Evolutionary conservation across 92 coral and sea anemone species (phyloP), one percentile per base, ranked within the genome.

Genomic region (Phymanthus crucifer): DNA sequence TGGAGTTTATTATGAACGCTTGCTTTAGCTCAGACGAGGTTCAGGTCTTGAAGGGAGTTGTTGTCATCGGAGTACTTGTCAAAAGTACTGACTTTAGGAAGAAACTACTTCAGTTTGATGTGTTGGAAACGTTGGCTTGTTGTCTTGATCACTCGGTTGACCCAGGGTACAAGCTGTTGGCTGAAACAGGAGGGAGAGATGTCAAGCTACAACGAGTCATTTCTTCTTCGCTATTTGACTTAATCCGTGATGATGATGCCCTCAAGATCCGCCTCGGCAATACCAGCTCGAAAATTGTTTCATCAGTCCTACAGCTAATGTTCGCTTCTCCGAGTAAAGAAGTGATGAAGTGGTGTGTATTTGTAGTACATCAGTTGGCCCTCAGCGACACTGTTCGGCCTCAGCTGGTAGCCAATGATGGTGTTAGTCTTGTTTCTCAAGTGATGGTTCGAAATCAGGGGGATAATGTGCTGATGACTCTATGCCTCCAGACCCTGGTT

Each of bases 401-500:
- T 17, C 75, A 73, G 76, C 72, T 93, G 46, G 24, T 89, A 1
- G 82, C 73, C 4, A 85, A 91, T 68, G 80, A 77, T 21, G 94
- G 84, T 40, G 84, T 96, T 38, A 78, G 88, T 17, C 64, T 75
- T 32, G 93, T 91, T 17, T 89, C 99, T 1, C 85, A 87, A 68
- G 79, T 93, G 82, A 76, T 93, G 21, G 98, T 91, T 23, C 81
- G 78, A 61, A 93, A 86, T 46, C 98, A 89, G 40, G 99, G 99
- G 27, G 99, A 95, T 64, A 54, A 86, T 23, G 84, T 91, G 36
- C 43, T 90, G 67, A 84, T 96, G 94, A 87, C 97, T 33, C 84
- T 92, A 12, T 94, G 98, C 68, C 86, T 93, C 3, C 99, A 96
- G 83, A 94, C 91, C 43, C 64, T 96, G 82, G 98, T 96, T 56